A percentile compares a stretch with the other conserved stretches of the same genome.
phyloP scores from a whole-genome alignment of 2,113 vertebrate species.

The Eulemur macaco region DNA sequence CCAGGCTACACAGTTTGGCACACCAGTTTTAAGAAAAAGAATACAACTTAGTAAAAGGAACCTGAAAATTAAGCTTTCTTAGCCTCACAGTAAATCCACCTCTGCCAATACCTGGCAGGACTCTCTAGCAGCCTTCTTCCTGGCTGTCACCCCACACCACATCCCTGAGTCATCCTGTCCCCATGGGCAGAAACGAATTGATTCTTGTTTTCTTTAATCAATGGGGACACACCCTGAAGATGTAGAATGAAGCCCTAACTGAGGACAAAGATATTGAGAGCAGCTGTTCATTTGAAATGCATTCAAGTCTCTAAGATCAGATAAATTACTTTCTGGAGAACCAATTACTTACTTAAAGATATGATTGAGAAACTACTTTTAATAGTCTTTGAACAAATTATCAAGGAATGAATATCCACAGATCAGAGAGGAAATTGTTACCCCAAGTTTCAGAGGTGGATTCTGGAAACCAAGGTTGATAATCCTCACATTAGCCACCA shows the following conservation, averaged over 20 bases:
- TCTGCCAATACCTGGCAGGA: not conserved
- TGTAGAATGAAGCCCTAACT: not conserved
- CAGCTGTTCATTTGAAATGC: constrained; percentile 14
- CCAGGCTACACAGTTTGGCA: not conserved
- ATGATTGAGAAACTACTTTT: not conserved
- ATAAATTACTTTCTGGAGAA: not conserved
- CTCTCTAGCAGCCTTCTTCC: not conserved
- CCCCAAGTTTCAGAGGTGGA: constrained; percentile 24
- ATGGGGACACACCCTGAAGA: not conserved
- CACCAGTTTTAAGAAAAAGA: constrained; percentile 51
- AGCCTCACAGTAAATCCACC: not conserved
- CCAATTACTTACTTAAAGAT: constrained; percentile 17
- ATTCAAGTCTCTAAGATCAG: not conserved
- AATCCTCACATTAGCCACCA: not conserved
- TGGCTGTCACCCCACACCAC: not conserved
- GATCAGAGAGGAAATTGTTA: not conserved
- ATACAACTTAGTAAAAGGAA: not conserved
- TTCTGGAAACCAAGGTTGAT: not conserved
- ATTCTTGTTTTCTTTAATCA: not conserved
- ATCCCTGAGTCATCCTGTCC: not conserved
- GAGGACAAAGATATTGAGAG: not conserved
- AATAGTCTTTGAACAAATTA: constrained; percentile 5
- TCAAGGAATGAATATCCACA: not conserved
- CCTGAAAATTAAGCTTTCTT: not conserved
- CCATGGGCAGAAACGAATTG: not conserved